Evolutionary conservation across 2,113 vertebrate species (phyloP), one percentile per base, ranked within the genome.

Genomic region (zebrafish (Danio rerio)): DNA sequence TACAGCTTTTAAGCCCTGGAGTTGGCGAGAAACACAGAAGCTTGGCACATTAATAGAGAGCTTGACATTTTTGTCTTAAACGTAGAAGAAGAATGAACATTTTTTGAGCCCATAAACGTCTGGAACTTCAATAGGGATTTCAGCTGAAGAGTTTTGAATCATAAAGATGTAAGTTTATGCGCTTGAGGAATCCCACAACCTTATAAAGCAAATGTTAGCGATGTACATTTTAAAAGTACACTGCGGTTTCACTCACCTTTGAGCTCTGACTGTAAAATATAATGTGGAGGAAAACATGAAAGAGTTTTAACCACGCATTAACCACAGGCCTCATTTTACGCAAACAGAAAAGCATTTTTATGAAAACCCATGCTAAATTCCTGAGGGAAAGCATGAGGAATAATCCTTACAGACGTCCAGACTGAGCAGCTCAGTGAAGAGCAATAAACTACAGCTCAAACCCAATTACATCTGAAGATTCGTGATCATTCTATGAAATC

Each of bases 331-430:
- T 31, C 31, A 12, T 31, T 62, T 62, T 7, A 62, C 11, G 21
- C 59, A 62, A 62, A 62, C 12, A 62, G 59, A 62, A 21, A 62
- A 62, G 58, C 58, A 20, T 18, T 62, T 31, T 62, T 62, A 62
- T 62, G 31, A 40, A 62, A 62, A 31, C 59, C 59, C 58, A 11
- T 18, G 20, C 20, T n/a, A 59, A 16, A 59, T 20, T 59, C 58
- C 11, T 31, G 58, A 61, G 58, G n/a, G 58, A 61, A 11, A 18
- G 9, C 58, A 12, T 6, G 10, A 5, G 20, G 58, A 61, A 21
- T 58, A 21, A 61, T 61, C 20, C 58, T 58, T 16, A 16, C 56
- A n/a, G 56, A 9, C n/a, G 55, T 56, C 16, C 16, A 2, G 16
- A 56, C 55, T 15, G 55, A 56, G 9, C 55, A 56, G 56, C 56